Percentiles rank a stretch among this genome's conserved stretches.
Evolutionary conservation across 2,113 vertebrate genomes (phyloP).

Genomic region (Hyla sarda): DNA sequence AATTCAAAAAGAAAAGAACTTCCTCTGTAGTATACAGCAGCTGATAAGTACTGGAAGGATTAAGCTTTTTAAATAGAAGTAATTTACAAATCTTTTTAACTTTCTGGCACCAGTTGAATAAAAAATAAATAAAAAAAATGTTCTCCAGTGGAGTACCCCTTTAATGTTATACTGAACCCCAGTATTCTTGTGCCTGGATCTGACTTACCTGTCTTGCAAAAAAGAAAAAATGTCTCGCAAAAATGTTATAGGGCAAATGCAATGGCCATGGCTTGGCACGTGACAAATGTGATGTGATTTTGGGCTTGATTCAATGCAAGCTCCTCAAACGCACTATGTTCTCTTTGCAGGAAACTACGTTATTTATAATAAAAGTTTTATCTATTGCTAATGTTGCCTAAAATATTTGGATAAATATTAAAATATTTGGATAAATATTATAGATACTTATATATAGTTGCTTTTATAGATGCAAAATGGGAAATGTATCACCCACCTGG

Average conservation of each 20-base stretch:
- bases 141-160: too few species aligned
- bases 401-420: not conserved
- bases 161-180: not conserved
- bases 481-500: too few species aligned
- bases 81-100: too few species aligned
- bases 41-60: too few species aligned
- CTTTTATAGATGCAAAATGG: too few species aligned
- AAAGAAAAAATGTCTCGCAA: too few species aligned
- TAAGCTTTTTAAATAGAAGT: too few species aligned
- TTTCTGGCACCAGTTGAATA: too few species aligned
- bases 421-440: not conserved
- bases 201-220: not conserved
- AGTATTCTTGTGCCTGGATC: not conserved
- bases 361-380: constrained; percentile 4
- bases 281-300: not conserved
- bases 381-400: not conserved
- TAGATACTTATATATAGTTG: too few species aligned
- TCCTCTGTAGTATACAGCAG: too few species aligned
- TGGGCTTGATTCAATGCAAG: not conserved
- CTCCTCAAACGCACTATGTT: not conserved
- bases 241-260: not conserved
- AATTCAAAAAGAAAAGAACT: too few species aligned
- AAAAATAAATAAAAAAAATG: too few species aligned
- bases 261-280: not conserved
- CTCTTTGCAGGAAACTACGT: not conserved